A percentile compares a stretch with the other conserved stretches of the same genome.
Evolutionary conservation across 2,113 vertebrate genomes (phyloP).

Genomic region (Ceyx melanurus): DNA sequence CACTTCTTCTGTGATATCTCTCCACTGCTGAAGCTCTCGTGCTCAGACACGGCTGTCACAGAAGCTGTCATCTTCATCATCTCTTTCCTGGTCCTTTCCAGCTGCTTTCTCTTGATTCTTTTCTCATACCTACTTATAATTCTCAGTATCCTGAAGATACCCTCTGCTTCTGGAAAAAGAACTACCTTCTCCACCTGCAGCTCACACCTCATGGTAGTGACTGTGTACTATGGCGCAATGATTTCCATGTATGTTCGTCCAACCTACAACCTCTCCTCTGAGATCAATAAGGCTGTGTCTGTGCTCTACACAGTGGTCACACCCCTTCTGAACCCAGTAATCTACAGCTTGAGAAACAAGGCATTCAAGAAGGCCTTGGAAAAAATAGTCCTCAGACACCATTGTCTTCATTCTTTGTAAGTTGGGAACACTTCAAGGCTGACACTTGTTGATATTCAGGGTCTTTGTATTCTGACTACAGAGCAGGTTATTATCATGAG

Average conservation of each 20-base stretch:
- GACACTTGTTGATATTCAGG: neutral
- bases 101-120: slow-evolving; percentile 17
- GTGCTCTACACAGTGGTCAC: slow-evolving; percentile 51
- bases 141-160: neutral
- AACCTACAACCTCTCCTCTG: neutral
- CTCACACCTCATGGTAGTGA: slow-evolving; percentile 43
- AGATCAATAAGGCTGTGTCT: slow-evolving; percentile 24
- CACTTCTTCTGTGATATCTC: slow-evolving; percentile 51
- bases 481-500: neutral
- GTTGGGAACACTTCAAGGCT: neutral
- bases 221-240: slow-evolving; percentile 27
- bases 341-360: slow-evolving; percentile 50
- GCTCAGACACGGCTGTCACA: neutral
- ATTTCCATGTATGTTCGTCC: slow-evolving; percentile 57
- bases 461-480: neutral
- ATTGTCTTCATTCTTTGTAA: neutral
- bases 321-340: slow-evolving; percentile 51
- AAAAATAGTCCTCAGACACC: neutral
- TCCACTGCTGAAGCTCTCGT: slow-evolving; percentile 29
- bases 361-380: neutral
- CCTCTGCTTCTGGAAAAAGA: neutral
- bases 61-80: neutral
- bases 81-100: neutral
- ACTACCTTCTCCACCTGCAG: slow-evolving; percentile 54
- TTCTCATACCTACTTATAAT: slow-evolving; percentile 30